phyloP scores from a whole-genome alignment of 2,888 invertebrate genomes.

The Luperina nickerlii region DNA sequence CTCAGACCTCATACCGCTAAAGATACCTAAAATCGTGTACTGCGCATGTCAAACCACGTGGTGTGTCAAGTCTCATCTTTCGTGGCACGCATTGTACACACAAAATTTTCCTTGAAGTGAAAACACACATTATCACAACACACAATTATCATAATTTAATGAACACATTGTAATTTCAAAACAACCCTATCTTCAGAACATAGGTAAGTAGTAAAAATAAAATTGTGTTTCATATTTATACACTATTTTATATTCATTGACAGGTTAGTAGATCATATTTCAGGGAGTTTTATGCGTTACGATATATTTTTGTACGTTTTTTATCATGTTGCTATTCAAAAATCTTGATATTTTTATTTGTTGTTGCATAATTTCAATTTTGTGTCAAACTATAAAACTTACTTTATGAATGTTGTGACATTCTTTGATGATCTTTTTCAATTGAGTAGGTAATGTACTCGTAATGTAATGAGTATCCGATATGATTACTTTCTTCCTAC shows the following conservation, averaged over 20 bases:
- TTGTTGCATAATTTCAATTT: constrained; percentile 28
- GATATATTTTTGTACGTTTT: neutral
- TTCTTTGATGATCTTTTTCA: constrained; percentile 24
- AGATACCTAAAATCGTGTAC: too few relatives aligned
- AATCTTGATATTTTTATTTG: neutral
- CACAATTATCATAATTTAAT: too few relatives aligned
- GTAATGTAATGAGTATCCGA: neutral
- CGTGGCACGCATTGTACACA: too few relatives aligned
- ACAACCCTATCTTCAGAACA: neutral
- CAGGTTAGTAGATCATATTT: constrained; percentile 25
- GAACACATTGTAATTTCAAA: neutral
- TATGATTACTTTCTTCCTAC: constrained; percentile 28
- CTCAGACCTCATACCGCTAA: too few relatives aligned
- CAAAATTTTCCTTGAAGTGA: too few relatives aligned
- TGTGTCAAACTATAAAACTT: constrained; percentile 18
- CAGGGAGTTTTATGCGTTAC: constrained; percentile 15
- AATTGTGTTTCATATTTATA: neutral
- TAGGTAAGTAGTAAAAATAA: neutral
- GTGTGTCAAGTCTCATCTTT: too few relatives aligned
- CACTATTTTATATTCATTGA: neutral
- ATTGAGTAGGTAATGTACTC: constrained; percentile 11
- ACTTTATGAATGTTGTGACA: neutral
- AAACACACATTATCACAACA: neutral
- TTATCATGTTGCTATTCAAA: neutral
- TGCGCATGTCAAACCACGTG: too few relatives aligned